Evolutionary conservation across 1,140 invertebrate species (phyloP), one percentile per base, ranked within the genome.

Genomic region (Theocolax elegans): DNA sequence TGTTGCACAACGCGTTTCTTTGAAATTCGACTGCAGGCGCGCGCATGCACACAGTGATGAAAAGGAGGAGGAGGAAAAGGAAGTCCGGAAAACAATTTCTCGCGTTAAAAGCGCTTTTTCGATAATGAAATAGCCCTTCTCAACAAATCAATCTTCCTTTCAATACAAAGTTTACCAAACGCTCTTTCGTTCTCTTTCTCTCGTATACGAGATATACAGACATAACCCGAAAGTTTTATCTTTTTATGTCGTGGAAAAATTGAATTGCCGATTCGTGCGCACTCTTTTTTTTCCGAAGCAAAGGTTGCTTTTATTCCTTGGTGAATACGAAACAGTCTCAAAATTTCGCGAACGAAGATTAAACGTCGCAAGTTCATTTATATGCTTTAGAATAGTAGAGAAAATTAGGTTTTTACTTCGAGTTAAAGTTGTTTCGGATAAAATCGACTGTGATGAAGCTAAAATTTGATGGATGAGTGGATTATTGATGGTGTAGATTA

Each of bases 91-190:
- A 63, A 63, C 60, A 63, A 63, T 63, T 63, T 63, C 60, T 48
- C 60, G 27, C 23, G 59, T 23, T 60, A 38, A 60, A 60, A 46
- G 44, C 44, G 29, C 46, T 63, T 49, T 63, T 49, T 63, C 46
- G 60, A 63, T 63, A 63, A 63, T 63, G 60, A 63, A 63, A 63
- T 51, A 51, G 44, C 44, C 46, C 46, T 51, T 38, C 38, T 49
- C 25, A 35, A 63, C 46, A 49, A 51, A 49, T 63, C 60, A 29
- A 63, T 63, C 60, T 51, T 49, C 17, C 25, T 46, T 62, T 62
- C 59, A 31, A 48, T 46, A 62, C 42, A 31, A 59, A 59, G 19
- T 59, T 42, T 15, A 8, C 17, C 1, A 21, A 6, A 38, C 3
- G 25, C 31, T 35, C 31, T 35, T 10, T 35, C 31, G 4, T 35